Evolutionary conservation across 37 sponge, comb jelly and placozoan species (phyloP).

Genomic region (Lycopodina hypogea): DNA sequence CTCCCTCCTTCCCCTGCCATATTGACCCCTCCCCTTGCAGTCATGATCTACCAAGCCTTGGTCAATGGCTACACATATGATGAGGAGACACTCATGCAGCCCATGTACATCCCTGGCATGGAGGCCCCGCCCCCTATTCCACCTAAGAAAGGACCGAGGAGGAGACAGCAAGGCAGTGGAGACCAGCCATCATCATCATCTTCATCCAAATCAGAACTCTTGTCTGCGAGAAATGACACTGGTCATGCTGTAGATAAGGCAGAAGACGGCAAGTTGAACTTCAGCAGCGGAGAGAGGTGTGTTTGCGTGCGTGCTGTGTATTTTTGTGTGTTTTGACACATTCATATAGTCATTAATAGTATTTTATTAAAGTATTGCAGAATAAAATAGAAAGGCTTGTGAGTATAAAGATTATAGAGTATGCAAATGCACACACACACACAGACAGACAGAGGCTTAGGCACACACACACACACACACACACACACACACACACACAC

Average conservation of each 20-base stretch:
- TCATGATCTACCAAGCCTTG: conserved; percentile 48
- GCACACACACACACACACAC: too few species aligned
- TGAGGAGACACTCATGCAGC: conserved; percentile 35
- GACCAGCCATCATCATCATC: background rate
- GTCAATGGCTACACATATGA: conserved; percentile 50
- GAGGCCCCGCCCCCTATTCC: conserved; percentile 68
- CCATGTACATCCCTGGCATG: conserved; percentile 47
- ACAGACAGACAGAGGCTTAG: too few species aligned
- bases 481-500: too few species aligned
- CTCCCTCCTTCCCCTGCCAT: background rate
- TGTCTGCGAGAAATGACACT: too few species aligned
- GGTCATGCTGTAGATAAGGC: background rate
- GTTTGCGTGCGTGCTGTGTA: background rate
- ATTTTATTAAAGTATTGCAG: too few species aligned
- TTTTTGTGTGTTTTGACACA: too few species aligned
- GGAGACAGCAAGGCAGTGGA: background rate
- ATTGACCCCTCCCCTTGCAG: conserved; percentile 3
- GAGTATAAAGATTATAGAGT: too few species aligned
- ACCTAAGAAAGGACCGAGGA: conserved; percentile 48
- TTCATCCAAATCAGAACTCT: background rate
- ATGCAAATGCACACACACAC: too few species aligned
- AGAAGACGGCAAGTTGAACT: background rate
- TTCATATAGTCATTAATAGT: too few species aligned
- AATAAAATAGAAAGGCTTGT: too few species aligned
- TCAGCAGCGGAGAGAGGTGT: background rate